Conservation (phyloP, 2,113 vertebrate species). For the Monarcha castaneiventris region DNA sequence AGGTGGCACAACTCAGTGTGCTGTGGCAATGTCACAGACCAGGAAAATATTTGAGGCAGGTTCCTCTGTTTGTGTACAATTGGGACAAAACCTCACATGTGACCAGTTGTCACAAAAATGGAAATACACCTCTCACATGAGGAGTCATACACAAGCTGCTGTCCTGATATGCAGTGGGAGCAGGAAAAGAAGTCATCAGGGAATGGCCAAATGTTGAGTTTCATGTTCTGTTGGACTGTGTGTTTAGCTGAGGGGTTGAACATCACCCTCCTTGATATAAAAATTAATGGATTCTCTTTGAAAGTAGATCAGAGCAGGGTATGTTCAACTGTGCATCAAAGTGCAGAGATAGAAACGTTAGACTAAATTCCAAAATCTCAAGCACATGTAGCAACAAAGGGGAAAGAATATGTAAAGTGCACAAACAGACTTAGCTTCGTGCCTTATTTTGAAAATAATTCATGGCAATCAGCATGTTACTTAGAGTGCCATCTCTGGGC, state of each 20-base stretch:
- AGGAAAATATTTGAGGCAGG: not conserved
- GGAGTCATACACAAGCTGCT: not conserved
- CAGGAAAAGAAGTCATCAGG: not conserved
- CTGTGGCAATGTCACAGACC: not conserved
- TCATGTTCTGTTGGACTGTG: not conserved
- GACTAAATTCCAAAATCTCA: slow-evolving; percentile 1
- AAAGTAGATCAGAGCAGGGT: slow-evolving; percentile 43
- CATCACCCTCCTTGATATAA: not conserved
- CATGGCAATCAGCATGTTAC: not conserved
- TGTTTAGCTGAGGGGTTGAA: slow-evolving; percentile 2
- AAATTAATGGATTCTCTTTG: slow-evolving; percentile 63
- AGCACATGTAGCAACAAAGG: not conserved
- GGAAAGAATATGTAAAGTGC: not conserved
- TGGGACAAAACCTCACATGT: not conserved
- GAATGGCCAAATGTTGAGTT: not conserved
- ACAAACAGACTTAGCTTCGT: not conserved
- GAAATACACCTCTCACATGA: not conserved
- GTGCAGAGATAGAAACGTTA: not conserved
- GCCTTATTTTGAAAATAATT: not conserved
- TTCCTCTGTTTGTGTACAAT: not conserved
- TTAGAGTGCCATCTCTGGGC: not conserved
- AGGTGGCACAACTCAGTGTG: not conserved
- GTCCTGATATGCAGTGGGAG: not conserved
- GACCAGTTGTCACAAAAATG: not conserved
- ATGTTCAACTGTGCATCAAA: not conserved